Evolutionary conservation across 2,797 vertebrate genomes (phyloP), one percentile per base, ranked within the genome.

Genomic region (Lithobates sylvaticus): DNA sequence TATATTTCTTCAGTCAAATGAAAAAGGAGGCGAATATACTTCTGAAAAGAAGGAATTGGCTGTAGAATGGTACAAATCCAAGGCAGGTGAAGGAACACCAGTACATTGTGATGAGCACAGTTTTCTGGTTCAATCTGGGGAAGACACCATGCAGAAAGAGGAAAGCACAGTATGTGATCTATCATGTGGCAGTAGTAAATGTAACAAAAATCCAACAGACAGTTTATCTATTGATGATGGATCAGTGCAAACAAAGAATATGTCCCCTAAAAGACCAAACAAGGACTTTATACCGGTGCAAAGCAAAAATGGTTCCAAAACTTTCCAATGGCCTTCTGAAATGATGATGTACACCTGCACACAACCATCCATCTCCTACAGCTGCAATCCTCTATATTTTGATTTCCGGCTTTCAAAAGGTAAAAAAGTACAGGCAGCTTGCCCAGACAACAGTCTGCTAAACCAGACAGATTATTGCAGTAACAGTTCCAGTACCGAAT

Each of bases 291-390:
- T 96, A 89, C 93, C 92, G 0, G 96, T 98, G 10, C 89, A 95
- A 82, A 97, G 94, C 86, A 96, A 96, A 86, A 92, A 96, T 2
- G 95, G 96, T 1, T 92, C 93, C 26, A 94, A 93, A 36, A 88
- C 97, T 86, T 96, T 98, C 85, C 96, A 96, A 72, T 98, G 97
- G 97, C 97, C 97, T 0, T 95, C 97, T 0, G 97, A 98, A 92
- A 97, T 98, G 97, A 88, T 98, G 65, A 91, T 90, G 88, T 96
- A 96, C 86, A 98, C 97, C 47, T 92, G 88, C 73, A 95, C 94
- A 0, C 92, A 92, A 2, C 97, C 96, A 34, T 94, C 96, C 0
- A 89, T 98, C 90, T 97, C 97, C 44, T 97, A 96, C 9, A 96
- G 97, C 54, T 95, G 97, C 80, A 98, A 98, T 91, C 97, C 97